phyloP scores from a whole-genome alignment of 2,113 vertebrate species.

The Pterophyllum scalare region DNA sequence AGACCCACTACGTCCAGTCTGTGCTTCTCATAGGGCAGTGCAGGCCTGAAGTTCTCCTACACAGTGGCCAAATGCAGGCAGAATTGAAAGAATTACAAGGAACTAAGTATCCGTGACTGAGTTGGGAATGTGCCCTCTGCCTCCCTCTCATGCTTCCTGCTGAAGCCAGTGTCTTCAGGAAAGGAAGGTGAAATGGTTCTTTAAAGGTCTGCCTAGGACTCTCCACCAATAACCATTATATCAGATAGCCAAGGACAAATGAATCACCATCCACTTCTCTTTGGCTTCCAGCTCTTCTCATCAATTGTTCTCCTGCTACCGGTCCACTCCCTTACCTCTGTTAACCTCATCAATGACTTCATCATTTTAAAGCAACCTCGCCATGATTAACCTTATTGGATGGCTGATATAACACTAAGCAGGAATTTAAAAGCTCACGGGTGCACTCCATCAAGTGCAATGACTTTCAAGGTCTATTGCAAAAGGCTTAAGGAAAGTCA shows the following conservation, averaged over 20 bases:
- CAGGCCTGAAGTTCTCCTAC: neutral
- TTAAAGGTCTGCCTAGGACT: neutral
- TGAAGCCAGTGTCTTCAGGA: constrained; percentile 21
- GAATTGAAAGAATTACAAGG: neutral
- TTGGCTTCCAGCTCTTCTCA: neutral
- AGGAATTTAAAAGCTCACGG: neutral
- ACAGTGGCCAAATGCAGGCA: neutral
- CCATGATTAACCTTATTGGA: neutral
- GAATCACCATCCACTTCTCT: neutral
- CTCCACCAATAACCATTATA: constrained; percentile 35
- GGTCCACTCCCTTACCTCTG: neutral
- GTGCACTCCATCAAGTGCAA: neutral
- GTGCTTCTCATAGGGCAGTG: neutral
- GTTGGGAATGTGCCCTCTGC: neutral
- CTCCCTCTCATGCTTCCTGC: constrained; percentile 9
- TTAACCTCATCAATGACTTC: neutral
- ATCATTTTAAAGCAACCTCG: neutral
- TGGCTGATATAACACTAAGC: neutral
- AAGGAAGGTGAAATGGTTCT: constrained; percentile 10
- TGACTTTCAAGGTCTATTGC: neutral
- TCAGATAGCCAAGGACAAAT: neutral
- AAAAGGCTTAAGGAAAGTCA: neutral
- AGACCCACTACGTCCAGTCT: neutral
- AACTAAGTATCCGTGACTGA: neutral
- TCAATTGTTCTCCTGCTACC: neutral